phyloP scores from a whole-genome alignment of 2,888 invertebrate species.

The Mesoligia furuncula region DNA sequence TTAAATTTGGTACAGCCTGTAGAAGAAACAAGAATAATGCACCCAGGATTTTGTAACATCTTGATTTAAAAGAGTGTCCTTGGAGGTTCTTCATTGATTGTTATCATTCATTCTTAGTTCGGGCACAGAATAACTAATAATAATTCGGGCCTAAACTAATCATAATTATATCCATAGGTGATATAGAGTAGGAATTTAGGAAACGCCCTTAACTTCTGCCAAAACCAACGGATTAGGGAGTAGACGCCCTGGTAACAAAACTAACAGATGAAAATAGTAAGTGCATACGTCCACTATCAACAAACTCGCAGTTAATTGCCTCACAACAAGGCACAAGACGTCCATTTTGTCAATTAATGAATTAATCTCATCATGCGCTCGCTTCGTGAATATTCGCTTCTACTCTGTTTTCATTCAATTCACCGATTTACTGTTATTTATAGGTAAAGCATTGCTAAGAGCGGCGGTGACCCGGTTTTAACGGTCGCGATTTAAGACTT shows the following conservation, averaged over 20 bases:
- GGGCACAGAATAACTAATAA: too few species aligned
- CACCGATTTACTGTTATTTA: constrained; percentile 33
- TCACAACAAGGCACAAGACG: constrained; percentile 48
- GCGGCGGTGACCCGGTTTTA: not conserved
- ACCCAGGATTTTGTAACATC: not conserved
- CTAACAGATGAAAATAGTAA: not conserved
- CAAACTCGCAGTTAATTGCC: constrained; percentile 40
- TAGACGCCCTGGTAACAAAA: not conserved
- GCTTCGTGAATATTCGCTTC: constrained; percentile 49
- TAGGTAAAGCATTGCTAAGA: not conserved
- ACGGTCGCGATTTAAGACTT: not conserved
- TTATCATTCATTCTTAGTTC: too few species aligned
- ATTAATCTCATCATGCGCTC: constrained; percentile 59
- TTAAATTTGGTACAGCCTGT: too few species aligned
- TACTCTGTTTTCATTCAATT: constrained; percentile 25
- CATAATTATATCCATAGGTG: too few species aligned
- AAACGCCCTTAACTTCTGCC: too few species aligned
- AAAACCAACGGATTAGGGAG: too few species aligned
- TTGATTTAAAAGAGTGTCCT: not conserved
- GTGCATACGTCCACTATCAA: constrained; percentile 34
- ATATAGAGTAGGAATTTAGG: too few species aligned
- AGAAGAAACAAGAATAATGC: not conserved
- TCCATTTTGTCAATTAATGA: constrained; percentile 62
- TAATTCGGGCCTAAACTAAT: too few species aligned
- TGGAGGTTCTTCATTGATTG: not conserved